A percentile compares a stretch with the other conserved stretches of the same genome.
Evolutionary conservation across 2,888 invertebrate species (phyloP).

Genomic region (Elysia crispata): DNA sequence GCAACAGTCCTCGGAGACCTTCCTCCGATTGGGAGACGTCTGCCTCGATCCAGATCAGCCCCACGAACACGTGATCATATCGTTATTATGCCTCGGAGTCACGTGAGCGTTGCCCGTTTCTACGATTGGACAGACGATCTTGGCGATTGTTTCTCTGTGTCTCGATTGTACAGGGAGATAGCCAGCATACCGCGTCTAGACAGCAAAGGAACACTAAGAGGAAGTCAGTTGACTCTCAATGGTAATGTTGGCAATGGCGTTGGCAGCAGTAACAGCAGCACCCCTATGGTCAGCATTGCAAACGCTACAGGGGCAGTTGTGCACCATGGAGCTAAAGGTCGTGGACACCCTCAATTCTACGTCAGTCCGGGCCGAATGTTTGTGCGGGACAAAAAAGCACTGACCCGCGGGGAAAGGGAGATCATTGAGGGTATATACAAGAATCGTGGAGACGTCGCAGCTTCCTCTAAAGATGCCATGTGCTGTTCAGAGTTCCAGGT

Average conservation of each 20-base stretch:
- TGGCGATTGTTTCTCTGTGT: conserved; percentile 56
- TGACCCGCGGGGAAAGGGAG: conserved; percentile 70
- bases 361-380: conserved; percentile 67
- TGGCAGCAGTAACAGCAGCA: not conserved
- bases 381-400: conserved; percentile 63
- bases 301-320: too few relatives aligned
- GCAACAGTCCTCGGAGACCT: too few relatives aligned
- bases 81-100: conserved; percentile 55
- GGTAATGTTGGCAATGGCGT: not conserved
- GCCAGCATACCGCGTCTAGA: conserved; percentile 49
- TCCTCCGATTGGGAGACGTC: too few relatives aligned
- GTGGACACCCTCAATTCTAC: conserved; percentile 45
- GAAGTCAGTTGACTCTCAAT: too few relatives aligned
- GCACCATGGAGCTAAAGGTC: too few relatives aligned
- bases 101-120: conserved; percentile 65
- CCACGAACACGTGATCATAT: not conserved
- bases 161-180: conserved; percentile 64
- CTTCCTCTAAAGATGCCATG: conserved; percentile 40
- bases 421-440: conserved; percentile 70
- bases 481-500: conserved; percentile 50
- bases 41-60: not conserved
- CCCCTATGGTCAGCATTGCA: conserved; percentile 50
- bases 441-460: conserved; percentile 62
- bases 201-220: not conserved
- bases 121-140: conserved; percentile 63